Base-by-base conservation (phyloP, 2,888 invertebrate species). In the Habrosyne pyritoides region DNA sequence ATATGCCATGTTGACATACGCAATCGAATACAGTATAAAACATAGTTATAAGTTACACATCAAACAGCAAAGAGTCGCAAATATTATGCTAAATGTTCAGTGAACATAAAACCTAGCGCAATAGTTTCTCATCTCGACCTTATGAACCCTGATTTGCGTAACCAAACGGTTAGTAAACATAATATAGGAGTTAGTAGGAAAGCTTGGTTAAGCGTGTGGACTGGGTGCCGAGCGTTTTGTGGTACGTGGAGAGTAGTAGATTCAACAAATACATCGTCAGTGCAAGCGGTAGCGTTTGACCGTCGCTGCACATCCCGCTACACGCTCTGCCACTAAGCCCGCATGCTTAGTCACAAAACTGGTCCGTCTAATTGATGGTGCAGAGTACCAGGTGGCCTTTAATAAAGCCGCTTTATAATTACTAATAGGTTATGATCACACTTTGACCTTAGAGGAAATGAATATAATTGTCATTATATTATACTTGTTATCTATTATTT, bases 51-150 rank as follows among this genome's bases (percentile, higher is more conserved):
- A 42, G 14, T 42, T 42, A 42, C 42, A 42, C 8, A 18, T 42
- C n/a, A n/a, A n/a, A n/a, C n/a, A 18, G 14, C 8, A 42, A 8
- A 42, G 14, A 42, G 42, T 67, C 62, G 69, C 59, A 56, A 60
- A 62, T 57, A 63, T 79, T 33, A 33, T 33, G 4, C 77, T 73
- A 76, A 80, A 75, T 71, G 75, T 69, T 69, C 69, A 65, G 64
- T 63, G 69, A 61, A 64, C 66, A 75, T 79, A 79, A 79, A 79
- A 79, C 71, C 74, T 75, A 69, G 72, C 67, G 57, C 65, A 62
- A 52, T 52, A 53, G 53, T 59, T 42, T 58, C 56, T 53, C 54
- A 49, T 52, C 55, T 54, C 64, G 67, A 71, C 76, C 83, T 74
- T 18, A 54, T 78, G 83, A 73, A 56, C 64, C 59, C 47, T 57